Base-by-base conservation (phyloP, 2,888 invertebrate genomes). In the Odontothrips loti region DNA sequence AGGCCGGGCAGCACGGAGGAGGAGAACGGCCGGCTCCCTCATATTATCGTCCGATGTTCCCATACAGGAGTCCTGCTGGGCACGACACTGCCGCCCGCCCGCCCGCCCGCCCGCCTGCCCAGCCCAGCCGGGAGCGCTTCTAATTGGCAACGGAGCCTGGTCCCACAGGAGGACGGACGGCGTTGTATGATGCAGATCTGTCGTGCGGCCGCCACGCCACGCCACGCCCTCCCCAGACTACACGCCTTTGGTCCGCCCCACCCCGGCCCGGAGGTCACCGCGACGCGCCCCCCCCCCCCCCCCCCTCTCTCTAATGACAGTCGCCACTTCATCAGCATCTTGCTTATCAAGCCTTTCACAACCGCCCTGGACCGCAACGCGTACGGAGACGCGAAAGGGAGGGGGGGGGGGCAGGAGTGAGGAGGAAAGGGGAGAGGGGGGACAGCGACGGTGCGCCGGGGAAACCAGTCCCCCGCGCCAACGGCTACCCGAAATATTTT, bases 291-390 rank as follows among this genome's bases (percentile, higher is more conserved):
- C 6, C 34, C 6, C 34, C 34, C 34, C 34, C 6, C 34, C 6
- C 34, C 34, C 34, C 6, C 34, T 43, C 34, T 6, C 68, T 75
- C 68, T 75, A 75, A 75, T 75, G 68, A 75, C 68, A 75, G 68
- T 75, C 68, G 68, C 68, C 68, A 75, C 68, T 75, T 75, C 68
- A 75, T 75, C 68, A 75, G 68, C 68, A 75, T 27, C 27, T 75
- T 12, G 68, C 68, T 75, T 75, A 75, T 75, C 68, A 75, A 75
- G 68, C 68, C 68, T 75, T 75, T 75, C 68, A 75, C 68, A 75
- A 75, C 68, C 23, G 27, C 27, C 58, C 58, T 0, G 34, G 34
- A 43, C 34, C 34, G 34, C 34, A 43, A 43, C 34, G 2, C 34
- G 34, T 43, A 6, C 34, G 34, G 34, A 43, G 34, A n/a, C n/a